phyloP scores from a whole-genome alignment of 1,140 invertebrate genomes.

The Pseudoatta argentina region DNA sequence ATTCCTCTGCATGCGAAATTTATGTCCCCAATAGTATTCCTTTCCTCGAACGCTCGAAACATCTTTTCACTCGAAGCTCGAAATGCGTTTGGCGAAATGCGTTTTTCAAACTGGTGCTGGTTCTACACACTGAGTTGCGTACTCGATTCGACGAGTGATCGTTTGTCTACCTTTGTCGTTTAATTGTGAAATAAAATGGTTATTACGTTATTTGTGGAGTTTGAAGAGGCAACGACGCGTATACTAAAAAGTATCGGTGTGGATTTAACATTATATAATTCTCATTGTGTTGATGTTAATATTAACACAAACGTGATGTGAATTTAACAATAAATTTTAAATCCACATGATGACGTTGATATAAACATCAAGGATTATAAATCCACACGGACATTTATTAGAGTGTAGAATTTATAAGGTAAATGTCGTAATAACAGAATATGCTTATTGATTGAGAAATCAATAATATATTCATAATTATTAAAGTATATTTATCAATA shows the following conservation, averaged over 20 bases:
- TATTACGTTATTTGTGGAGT: not conserved
- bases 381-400: no score
- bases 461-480: no score
- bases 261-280: no score
- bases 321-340: no score
- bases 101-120: not conserved
- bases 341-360: no score
- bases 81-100: not conserved
- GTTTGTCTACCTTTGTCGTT: not conserved
- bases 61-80: not conserved
- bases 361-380: no score
- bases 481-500: no score
- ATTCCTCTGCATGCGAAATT: conserved; percentile 35
- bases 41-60: conserved; percentile 36
- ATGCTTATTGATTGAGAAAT: no score
- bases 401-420: no score
- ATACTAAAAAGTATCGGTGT: not conserved
- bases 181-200: not conserved
- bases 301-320: no score
- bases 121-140: not conserved
- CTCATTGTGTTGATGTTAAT: no score
- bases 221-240: not conserved
- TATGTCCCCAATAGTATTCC: conserved; percentile 3
- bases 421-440: no score
- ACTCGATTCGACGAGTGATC: not conserved